A percentile compares a stretch with the other conserved stretches of the same genome.
Evolutionary conservation across 2,113 vertebrate genomes (phyloP).

Genomic region (Poeciliopsis turrubarensis): DNA sequence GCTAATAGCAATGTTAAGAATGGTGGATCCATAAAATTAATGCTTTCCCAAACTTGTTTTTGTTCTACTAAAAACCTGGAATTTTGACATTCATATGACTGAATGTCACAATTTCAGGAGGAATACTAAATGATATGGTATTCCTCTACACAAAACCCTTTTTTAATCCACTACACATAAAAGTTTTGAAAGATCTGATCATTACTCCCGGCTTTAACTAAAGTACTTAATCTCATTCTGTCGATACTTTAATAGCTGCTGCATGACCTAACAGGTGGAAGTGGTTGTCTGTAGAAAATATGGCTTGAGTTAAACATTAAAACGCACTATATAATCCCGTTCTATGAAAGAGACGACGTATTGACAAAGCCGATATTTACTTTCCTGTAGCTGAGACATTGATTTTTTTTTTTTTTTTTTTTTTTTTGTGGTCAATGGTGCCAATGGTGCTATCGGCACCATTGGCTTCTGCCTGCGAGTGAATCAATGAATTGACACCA

Average conservation of each 20-base stretch:
- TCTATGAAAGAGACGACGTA: neutral
- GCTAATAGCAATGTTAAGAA: constrained; percentile 6
- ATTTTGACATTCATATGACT: too few species aligned
- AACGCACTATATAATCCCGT: constrained; percentile 11
- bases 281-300: constrained; percentile 20
- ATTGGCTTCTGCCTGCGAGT: constrained; percentile 30
- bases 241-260: constrained; percentile 34
- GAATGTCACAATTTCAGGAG: neutral
- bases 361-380: constrained; percentile 30
- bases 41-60: neutral
- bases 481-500: constrained; percentile 66
- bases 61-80: too few species aligned
- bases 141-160: constrained; percentile 37
- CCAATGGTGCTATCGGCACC: constrained; percentile 53
- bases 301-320: neutral
- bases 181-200: constrained; percentile 35
- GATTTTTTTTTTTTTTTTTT: constrained; percentile 6
- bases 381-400: constrained; percentile 42
- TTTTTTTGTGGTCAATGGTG: constrained; percentile 16
- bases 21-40: neutral
- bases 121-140: neutral
- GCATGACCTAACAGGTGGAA: constrained; percentile 27
- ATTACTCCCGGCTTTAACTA: constrained; percentile 48
- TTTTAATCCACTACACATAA: constrained; percentile 33
- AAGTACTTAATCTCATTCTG: constrained; percentile 31